Conservation (phyloP, 2,888 invertebrate species). For the Anoplius nigerrimus region DNA sequence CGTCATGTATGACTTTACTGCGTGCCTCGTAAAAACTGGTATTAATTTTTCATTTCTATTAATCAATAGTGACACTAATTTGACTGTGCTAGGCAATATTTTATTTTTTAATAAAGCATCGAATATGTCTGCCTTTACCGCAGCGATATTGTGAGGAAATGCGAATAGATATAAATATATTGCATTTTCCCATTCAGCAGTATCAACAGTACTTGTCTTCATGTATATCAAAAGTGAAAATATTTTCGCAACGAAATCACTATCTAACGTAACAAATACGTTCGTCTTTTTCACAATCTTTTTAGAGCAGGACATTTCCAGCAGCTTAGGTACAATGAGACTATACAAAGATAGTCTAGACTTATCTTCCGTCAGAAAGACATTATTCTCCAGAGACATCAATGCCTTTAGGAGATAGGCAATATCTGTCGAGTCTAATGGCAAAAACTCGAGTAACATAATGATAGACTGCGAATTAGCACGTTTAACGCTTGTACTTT, state of each 20-base stretch:
- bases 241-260: slow-evolving; percentile 53
- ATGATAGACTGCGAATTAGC: slow-evolving; percentile 49
- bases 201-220: slow-evolving; percentile 41
- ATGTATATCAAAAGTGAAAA: slow-evolving; percentile 51
- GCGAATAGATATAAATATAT: slow-evolving; percentile 78
- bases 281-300: slow-evolving; percentile 22
- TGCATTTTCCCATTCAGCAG: slow-evolving; percentile 77
- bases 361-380: slow-evolving; percentile 76
- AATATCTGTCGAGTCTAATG: slow-evolving; percentile 73
- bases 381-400: slow-evolving; percentile 67
- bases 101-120: slow-evolving; percentile 45
- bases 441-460: slow-evolving; percentile 74
- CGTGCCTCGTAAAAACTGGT: slow-evolving; percentile 75
- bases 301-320: slow-evolving; percentile 76
- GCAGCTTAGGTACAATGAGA: slow-evolving; percentile 77
- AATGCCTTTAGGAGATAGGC: slow-evolving; percentile 74
- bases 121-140: slow-evolving; percentile 73
- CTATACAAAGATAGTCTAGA: slow-evolving; percentile 77
- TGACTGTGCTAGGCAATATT: slow-evolving; percentile 74
- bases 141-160: slow-evolving; percentile 79
- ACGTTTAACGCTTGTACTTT: slow-evolving; percentile 72
- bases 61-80: slow-evolving; percentile 79
- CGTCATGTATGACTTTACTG: slow-evolving; percentile 73
- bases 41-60: slow-evolving; percentile 77
- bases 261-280: slow-evolving; percentile 41